Evolutionary conservation across 2,888 invertebrate species (phyloP), one percentile per base, ranked within the genome.

Genomic region (Cecidostiba fungosa): DNA sequence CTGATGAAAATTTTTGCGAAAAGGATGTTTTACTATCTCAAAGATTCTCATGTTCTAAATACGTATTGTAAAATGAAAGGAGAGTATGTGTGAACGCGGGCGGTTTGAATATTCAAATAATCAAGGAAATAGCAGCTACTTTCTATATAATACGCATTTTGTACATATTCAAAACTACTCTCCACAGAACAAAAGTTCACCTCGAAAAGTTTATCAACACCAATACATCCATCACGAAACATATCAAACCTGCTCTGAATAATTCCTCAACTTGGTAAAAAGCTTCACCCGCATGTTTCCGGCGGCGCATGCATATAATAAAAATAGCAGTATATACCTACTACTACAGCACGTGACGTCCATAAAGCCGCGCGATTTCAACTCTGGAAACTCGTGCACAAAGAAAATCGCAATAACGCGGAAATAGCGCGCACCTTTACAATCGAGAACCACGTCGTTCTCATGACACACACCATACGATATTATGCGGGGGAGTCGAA

Each of bases 331-430:
- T 54, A 54, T 19, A 54, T 19, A 19, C n/a, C n/a, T n/a, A n/a
- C n/a, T 54, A n/a, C 2, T 3, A n/a, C 5, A 54, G 19, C n/a
- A 54, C 54, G 54, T 6, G 54, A 54, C 5, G n/a, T 19, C n/a
- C 19, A n/a, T 54, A 54, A 54, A 54, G 16, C 1, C 50, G 12
- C 50, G 50, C 16, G 50, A 54, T 54, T 54, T 54, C 54, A n/a
- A 54, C n/a, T 54, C 54, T 54, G 54, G 54, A 54, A 54, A n/a
- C 54, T n/a, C n/a, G 54, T n/a, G 54, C 54, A 54, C n/a, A 54
- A 54, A 54, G 54, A 54, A 54, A n/a, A 54, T 8, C 6, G 54
- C 8, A n/a, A 54, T 54, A 54, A 54, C n/a, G 19, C 54, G 54
- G 54, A 54, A 54, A 54, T 54, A 54, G 50, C 50, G 14, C 2